Conservation (phyloP, 1,140 invertebrate genomes). For the Brachionus plicatilis region DNA sequence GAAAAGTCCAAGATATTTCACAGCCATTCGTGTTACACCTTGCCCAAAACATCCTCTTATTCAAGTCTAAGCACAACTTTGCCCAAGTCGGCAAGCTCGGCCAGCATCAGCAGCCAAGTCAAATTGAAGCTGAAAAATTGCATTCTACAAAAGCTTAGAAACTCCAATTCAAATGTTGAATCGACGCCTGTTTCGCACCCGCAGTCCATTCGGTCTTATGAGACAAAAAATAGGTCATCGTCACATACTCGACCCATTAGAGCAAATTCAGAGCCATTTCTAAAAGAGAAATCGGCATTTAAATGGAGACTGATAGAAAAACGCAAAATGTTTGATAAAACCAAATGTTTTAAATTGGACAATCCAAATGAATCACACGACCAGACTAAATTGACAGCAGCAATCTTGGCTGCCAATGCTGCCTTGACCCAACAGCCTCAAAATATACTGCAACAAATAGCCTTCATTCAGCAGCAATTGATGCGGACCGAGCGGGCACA, state of each 20-base stretch:
- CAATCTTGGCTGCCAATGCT: neutral
- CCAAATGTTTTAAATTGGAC: neutral
- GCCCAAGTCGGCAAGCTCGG: neutral
- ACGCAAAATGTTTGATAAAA: neutral
- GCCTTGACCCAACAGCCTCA: neutral
- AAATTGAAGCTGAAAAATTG: conserved; percentile 25
- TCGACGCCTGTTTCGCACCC: neutral
- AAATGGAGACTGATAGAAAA: conserved; percentile 2
- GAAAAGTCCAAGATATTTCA: neutral
- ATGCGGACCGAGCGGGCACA: neutral
- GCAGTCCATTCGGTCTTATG: neutral
- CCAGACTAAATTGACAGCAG: neutral
- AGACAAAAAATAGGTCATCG: neutral
- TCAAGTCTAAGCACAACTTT: neutral
- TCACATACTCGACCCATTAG: neutral
- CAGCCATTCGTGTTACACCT: neutral
- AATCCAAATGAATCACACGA: neutral
- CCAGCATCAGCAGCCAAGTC: neutral
- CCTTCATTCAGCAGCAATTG: neutral
- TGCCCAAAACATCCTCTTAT: neutral
- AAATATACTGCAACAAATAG: conserved; percentile 6
- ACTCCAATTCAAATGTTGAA: neutral
- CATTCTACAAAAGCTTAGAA: conserved; percentile 8
- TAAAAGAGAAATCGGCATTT: neutral
- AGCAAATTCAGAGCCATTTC: neutral